Evolutionary conservation across 2,888 invertebrate genomes (phyloP).

Genomic region (Aleiodes testaceus): DNA sequence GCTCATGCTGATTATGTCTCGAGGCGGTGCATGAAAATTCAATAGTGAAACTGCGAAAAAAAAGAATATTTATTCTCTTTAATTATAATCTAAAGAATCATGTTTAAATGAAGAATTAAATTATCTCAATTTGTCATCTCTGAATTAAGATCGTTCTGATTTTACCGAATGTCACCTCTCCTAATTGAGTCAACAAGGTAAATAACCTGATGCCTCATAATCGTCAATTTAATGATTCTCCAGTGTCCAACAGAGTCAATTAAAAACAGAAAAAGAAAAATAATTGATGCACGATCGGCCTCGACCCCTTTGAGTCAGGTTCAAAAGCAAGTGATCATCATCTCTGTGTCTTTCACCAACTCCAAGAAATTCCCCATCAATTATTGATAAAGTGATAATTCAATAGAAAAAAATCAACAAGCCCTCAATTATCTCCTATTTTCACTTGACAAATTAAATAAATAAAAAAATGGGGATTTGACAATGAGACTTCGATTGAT

Average conservation of each 20-base stretch:
- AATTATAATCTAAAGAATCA: no score
- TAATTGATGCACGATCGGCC: slow-evolving; percentile 37
- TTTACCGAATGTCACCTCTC: slow-evolving; percentile 10
- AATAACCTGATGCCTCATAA: slow-evolving; percentile 14
- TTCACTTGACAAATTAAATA: neutral
- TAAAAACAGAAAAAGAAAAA: neutral
- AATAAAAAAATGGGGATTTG: slow-evolving; percentile 9
- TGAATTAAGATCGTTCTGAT: slow-evolving; percentile 3
- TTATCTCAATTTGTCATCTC: no score
- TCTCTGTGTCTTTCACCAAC: neutral
- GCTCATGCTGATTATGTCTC: no score
- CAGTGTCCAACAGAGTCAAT: neutral
- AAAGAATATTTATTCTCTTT: no score
- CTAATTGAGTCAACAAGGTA: slow-evolving; percentile 7
- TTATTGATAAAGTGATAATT: no score
- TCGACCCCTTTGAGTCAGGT: slow-evolving; percentile 56
- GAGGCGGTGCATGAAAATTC: no score
- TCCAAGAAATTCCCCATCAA: neutral
- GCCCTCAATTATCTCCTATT: neutral
- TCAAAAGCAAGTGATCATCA: slow-evolving; percentile 48
- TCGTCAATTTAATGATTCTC: slow-evolving; percentile 13
- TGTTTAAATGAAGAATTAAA: no score
- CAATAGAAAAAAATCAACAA: no score
- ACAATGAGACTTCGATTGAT: slow-evolving; percentile 30
- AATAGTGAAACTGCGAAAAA: no score